Base-by-base conservation (phyloP, 2,113 vertebrate species). In the Spermophilus dauricus region DNA sequence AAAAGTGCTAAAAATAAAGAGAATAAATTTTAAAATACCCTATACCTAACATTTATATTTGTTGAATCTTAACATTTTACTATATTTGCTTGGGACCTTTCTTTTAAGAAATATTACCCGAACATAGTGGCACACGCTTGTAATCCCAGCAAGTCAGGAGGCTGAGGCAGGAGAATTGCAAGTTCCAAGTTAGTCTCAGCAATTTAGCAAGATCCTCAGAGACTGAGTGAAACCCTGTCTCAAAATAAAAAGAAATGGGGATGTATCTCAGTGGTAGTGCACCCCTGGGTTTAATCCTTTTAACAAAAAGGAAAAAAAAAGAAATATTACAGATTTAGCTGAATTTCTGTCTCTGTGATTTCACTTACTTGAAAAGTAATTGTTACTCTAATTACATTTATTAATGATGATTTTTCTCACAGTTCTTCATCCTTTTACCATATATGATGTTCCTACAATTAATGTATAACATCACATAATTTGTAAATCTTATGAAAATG, bases 401-500 rank as follows among this genome's bases (percentile, higher is more conserved):
- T 84, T 91, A 18, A 61, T 56, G 30, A 51, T 32, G 1, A 48
- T 94, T 89, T 13, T 8, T 8, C 4, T 8, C n/a, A 6, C 4
- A 69, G 12, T 85, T 51, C 20, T 82, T 78, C 28, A 67, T 76
- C 24, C 10, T 65, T 90, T 86, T 26, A 73, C 32, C 58, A 58
- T 11, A 30, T 56, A 61, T 20, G 4, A 45, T 75, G 86, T 69
- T 92, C 56, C 34, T 18, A 58, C 18, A 88, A 58, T 61, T 63
- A 32, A 95, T 42, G 67, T 65, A 69, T 48, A 82, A 24, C 75
- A 2, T 28, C 76, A 26, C 22, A 7, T 5, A 76, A 48, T 92
- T 96, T 92, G 8, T 82, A 87, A 81, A 87, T 92, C 65, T 76
- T 75, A 56, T 67, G 4, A 82, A 92, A 92, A 58, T 87, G 4